These are phyloP conservation scores for Catharus fuscescens DNA, from an alignment of 2,113 vertebrate species.

Conservation along the genomic window DNA sequence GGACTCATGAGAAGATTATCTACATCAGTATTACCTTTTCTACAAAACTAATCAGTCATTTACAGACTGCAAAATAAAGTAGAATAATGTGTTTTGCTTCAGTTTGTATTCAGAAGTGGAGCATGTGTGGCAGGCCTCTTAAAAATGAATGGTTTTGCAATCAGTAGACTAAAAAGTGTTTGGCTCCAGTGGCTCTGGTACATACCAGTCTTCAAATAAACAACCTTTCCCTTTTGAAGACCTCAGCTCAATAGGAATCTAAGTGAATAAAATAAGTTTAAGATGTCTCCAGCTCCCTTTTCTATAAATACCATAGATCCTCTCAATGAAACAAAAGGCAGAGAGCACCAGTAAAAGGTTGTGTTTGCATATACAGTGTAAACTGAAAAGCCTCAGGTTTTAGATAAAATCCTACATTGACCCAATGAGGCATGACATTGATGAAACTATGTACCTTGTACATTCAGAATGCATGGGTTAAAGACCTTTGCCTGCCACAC, in stretches of 20 bases:
- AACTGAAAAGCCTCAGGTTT: constrained; percentile 66
- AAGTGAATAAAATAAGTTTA: constrained; percentile 30
- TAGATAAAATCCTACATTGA: constrained; percentile 69
- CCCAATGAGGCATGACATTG: constrained; percentile 54
- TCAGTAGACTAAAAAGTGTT: neutral
- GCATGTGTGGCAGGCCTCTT: neutral
- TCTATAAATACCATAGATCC: constrained; percentile 45
- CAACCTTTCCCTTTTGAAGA: constrained; percentile 42
- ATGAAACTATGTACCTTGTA: constrained; percentile 49
- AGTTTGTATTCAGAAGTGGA: neutral
- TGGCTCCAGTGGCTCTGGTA: neutral
- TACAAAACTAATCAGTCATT: neutral
- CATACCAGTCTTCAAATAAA: constrained; percentile 41
- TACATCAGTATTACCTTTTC: neutral
- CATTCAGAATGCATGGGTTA: constrained; percentile 44
- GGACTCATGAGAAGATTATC: neutral
- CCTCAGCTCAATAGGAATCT: neutral
- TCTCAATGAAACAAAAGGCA: constrained; percentile 57
- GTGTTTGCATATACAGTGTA: constrained; percentile 59
- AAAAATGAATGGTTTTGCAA: neutral
- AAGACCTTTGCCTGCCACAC: constrained; percentile 64
- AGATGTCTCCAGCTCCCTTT: constrained; percentile 41
- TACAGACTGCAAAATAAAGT: neutral
- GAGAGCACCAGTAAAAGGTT: constrained; percentile 59
- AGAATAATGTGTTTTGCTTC: neutral